A percentile compares a stretch with the other conserved stretches of the same genome.
phyloP scores from a whole-genome alignment of 2,113 vertebrate genomes.

The Poeciliopsis retropinna region DNA sequence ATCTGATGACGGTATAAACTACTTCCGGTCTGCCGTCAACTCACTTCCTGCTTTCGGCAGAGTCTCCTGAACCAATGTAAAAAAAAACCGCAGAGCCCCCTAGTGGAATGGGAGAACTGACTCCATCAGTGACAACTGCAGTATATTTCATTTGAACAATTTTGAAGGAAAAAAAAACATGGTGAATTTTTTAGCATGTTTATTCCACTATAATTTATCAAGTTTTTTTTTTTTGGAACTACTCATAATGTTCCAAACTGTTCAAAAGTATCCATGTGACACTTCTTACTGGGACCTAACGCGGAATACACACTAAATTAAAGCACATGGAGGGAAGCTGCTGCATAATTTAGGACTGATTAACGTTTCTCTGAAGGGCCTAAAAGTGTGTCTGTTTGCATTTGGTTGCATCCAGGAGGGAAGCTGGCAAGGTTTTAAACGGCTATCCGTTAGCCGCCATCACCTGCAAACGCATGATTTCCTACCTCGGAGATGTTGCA shows the following conservation, averaged over 20 bases:
- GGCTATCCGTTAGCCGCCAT: conserved; percentile 4
- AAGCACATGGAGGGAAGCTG: background rate
- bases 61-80: too few species aligned
- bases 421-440: conserved; percentile 18
- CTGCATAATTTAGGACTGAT: conserved; percentile 5
- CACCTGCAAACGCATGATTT: background rate
- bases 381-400: background rate
- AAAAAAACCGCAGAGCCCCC: too few species aligned
- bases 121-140: too few species aligned
- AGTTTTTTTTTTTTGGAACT: background rate
- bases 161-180: too few species aligned
- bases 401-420: background rate
- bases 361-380: background rate
- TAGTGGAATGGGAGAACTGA: too few species aligned
- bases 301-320: background rate
- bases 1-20: too few species aligned
- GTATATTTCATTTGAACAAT: too few species aligned
- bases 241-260: background rate
- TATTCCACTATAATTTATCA: too few species aligned
- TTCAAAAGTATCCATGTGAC: background rate
- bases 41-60: too few species aligned
- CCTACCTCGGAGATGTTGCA: conserved; percentile 10
- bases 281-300: background rate
- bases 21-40: too few species aligned
- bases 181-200: too few species aligned